phyloP scores from a whole-genome alignment of 2,113 vertebrate species.

The Periophthalmus modestus region DNA sequence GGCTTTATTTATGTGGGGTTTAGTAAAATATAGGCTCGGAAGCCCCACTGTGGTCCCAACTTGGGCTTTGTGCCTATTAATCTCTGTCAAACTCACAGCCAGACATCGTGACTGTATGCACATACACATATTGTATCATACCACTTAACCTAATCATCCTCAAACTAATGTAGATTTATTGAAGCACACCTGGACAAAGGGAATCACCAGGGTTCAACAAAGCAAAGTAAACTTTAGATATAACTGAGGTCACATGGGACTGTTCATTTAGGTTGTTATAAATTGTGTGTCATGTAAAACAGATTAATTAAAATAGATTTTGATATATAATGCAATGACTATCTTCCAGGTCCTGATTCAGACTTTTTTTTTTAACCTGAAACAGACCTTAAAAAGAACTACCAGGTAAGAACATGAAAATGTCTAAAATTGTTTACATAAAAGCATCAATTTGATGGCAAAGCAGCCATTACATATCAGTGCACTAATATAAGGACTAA shows the following conservation, averaged over 20 bases:
- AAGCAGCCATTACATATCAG: too few relatives aligned
- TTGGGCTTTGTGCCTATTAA: conserved; percentile 49
- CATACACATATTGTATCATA: conserved; percentile 1
- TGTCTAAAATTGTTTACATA: too few relatives aligned
- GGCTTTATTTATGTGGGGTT: conserved; percentile 63
- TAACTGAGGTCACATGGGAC: background rate
- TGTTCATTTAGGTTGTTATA: conserved; percentile 1
- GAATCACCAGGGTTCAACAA: conserved; percentile 1
- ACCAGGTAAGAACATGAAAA: too few relatives aligned
- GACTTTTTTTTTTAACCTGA: too few relatives aligned
- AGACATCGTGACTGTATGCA: conserved; percentile 19
- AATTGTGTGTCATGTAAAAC: conserved; percentile 1
- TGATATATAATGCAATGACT: background rate
- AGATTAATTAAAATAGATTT: background rate
- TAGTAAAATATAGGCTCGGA: conserved; percentile 51
- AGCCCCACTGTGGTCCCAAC: conserved; percentile 37
- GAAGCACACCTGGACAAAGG: background rate
- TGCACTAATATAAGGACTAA: too few relatives aligned
- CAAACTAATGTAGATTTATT: background rate
- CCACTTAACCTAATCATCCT: conserved; percentile 1
- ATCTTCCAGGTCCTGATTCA: background rate
- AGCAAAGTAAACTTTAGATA: conserved; percentile 2
- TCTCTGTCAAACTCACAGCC: conserved; percentile 55
- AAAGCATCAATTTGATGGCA: too few relatives aligned
- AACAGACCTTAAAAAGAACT: too few relatives aligned